Percentiles rank a stretch among this genome's conserved stretches.
These are phyloP conservation scores for Drosophila mercatorum DNA, from an alignment of 2,888 invertebrate species.

Conservation along the genomic window DNA sequence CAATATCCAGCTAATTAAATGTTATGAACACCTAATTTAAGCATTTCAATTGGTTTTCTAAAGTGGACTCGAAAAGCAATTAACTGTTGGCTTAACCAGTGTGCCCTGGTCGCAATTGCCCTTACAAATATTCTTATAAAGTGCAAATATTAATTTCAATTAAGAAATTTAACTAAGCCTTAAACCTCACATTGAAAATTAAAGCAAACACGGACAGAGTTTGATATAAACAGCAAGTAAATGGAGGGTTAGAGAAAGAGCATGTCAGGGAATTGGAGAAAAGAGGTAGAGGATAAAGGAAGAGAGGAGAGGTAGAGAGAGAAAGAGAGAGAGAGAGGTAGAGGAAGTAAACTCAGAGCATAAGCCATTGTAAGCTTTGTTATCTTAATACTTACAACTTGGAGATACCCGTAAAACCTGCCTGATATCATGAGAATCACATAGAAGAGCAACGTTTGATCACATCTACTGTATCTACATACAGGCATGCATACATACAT, in stretches of 20 bases:
- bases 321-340: background rate
- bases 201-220: background rate
- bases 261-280: too few species aligned
- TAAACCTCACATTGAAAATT: background rate
- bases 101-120: background rate
- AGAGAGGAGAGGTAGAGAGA: background rate
- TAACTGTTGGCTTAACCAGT: background rate
- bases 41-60: background rate
- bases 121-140: slow-evolving; percentile 2
- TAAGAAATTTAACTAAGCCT: slow-evolving; percentile 1
- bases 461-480: too few species aligned
- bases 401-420: too few species aligned
- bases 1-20: slow-evolving; percentile 44
- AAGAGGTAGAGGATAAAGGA: background rate
- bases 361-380: too few species aligned
- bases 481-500: too few species aligned
- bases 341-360: too few species aligned
- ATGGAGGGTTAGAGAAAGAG: too few species aligned
- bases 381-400: too few species aligned
- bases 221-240: too few species aligned
- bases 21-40: slow-evolving; percentile 2
- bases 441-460: background rate
- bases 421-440: background rate
- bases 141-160: slow-evolving; percentile 10
- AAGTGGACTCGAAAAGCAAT: background rate